phyloP scores from a whole-genome alignment of 2,113 vertebrate species.

The Nesoenas mayeri region DNA sequence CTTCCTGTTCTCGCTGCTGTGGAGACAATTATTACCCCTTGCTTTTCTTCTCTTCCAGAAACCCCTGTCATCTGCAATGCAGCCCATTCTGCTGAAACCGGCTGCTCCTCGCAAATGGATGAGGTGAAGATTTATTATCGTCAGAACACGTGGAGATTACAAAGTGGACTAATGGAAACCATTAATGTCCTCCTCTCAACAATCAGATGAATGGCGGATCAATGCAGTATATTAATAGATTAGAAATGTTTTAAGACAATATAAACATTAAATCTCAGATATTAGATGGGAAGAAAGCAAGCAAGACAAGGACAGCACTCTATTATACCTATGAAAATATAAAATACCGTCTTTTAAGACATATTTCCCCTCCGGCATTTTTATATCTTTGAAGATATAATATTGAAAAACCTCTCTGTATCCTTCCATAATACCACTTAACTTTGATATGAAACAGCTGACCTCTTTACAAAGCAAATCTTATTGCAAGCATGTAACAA shows the following conservation, averaged over 20 bases:
- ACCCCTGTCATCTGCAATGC: constrained; percentile 12
- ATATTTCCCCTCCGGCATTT: background rate
- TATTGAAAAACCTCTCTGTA: background rate
- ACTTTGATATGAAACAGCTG: background rate
- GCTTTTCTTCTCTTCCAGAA: constrained; percentile 7
- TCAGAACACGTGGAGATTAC: constrained; percentile 69
- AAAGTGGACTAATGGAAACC: constrained; percentile 77
- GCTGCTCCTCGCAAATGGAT: constrained; percentile 10
- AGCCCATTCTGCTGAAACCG: constrained; percentile 9
- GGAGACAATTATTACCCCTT: background rate
- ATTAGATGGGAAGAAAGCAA: constrained; percentile 12
- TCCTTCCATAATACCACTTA: background rate
- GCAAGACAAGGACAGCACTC: background rate
- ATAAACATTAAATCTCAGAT: constrained; percentile 43
- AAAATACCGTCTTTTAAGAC: background rate
- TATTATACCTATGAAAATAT: background rate
- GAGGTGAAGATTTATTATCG: constrained; percentile 70
- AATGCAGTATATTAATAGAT: constrained; percentile 71
- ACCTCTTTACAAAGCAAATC: background rate
- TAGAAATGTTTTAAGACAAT: constrained; percentile 62
- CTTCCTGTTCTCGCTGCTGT: background rate
- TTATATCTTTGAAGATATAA: constrained; percentile 38
- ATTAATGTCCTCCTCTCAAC: constrained; percentile 69
- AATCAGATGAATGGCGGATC: constrained; percentile 73
- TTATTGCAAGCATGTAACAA: background rate